Evolutionary conservation across 2,888 invertebrate species (phyloP).

Genomic region (Scaptodrosophila latifasciaeformis): DNA sequence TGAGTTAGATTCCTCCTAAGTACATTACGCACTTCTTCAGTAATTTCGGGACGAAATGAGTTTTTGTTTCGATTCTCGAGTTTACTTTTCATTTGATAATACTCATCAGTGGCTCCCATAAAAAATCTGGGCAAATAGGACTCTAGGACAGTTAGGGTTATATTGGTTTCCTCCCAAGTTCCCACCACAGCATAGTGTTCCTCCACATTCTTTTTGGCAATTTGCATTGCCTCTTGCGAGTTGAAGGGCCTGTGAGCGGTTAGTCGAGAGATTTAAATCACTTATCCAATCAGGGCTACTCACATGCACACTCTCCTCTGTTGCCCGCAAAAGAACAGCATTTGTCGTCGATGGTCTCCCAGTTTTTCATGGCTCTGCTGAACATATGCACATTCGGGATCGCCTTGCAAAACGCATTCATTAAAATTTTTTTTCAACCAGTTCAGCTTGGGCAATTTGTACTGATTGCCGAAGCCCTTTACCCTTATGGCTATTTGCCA

Average conservation of each 20-base stretch:
- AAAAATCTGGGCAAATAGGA: conserved; percentile 79
- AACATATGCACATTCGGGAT: conserved; percentile 86
- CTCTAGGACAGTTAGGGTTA: conserved; percentile 80
- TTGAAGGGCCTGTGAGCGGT: conserved; percentile 83
- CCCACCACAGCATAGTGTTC: conserved; percentile 90
- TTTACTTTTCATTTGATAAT: conserved; percentile 77
- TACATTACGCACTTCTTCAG: conserved; percentile 85
- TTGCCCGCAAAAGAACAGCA: conserved; percentile 90
- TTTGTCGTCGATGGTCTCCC: conserved; percentile 88
- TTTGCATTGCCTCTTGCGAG: conserved; percentile 86
- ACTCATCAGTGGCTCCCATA: conserved; percentile 82
- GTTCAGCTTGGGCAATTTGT: conserved; percentile 73
- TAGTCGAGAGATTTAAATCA: conserved; percentile 72
- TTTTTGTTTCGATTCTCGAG: conserved; percentile 77
- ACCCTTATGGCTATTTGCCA: conserved; percentile 90
- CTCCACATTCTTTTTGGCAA: conserved; percentile 88
- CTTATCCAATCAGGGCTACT: conserved; percentile 75
- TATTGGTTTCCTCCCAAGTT: conserved; percentile 89
- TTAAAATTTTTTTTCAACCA: conserved; percentile 93
- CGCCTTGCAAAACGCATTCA: conserved; percentile 85
- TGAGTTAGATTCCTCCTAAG: conserved; percentile 88
- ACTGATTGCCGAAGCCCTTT: conserved; percentile 44
- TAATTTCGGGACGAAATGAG: conserved; percentile 85
- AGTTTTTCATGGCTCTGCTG: conserved; percentile 84
- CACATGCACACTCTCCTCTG: conserved; percentile 79